Conservation (phyloP, 1,140 invertebrate species). For the Meloidogyne exigua region DNA sequence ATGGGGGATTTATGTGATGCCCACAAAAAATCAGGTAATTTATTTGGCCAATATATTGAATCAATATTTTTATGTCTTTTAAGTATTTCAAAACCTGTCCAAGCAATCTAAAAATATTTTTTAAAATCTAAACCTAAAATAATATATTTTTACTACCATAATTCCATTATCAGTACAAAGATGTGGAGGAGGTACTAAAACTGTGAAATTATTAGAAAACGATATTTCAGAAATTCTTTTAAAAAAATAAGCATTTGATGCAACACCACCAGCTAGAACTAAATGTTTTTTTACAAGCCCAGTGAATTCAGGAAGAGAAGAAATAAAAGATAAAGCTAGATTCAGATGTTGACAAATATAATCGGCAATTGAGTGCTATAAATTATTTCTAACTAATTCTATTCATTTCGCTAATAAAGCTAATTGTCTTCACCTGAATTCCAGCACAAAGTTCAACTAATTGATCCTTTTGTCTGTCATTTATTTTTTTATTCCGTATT, state of each 20-base stretch:
- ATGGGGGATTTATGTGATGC: background rate
- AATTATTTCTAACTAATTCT: background rate
- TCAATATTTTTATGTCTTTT: background rate
- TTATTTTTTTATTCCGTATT: background rate
- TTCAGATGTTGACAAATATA: slow-evolving; percentile 12
- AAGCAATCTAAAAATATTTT: background rate
- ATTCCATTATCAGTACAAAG: slow-evolving; percentile 24
- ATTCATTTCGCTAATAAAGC: background rate
- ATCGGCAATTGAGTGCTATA: slow-evolving; percentile 7
- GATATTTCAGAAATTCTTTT: background rate
- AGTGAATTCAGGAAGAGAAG: slow-evolving; percentile 4
- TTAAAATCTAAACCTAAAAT: background rate
- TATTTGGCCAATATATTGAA: background rate
- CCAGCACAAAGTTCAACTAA: slow-evolving; percentile 8
- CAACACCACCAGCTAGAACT: slow-evolving; percentile 24
- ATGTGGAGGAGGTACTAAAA: slow-evolving; percentile 15
- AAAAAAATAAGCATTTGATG: slow-evolving; percentile 13
- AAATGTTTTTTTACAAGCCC: slow-evolving; percentile 3
- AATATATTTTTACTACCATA: slow-evolving; percentile 5
- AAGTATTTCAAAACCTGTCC: background rate
- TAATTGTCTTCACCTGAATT: slow-evolving; percentile 19
- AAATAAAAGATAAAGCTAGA: slow-evolving; percentile 11
- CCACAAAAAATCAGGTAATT: background rate
- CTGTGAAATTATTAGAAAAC: background rate
- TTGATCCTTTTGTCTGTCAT: background rate